Percentiles rank a stretch among this genome's conserved stretches.
Conservation (phyloP, 1,140 invertebrate genomes). For the Nixonia krombeini region DNA sequence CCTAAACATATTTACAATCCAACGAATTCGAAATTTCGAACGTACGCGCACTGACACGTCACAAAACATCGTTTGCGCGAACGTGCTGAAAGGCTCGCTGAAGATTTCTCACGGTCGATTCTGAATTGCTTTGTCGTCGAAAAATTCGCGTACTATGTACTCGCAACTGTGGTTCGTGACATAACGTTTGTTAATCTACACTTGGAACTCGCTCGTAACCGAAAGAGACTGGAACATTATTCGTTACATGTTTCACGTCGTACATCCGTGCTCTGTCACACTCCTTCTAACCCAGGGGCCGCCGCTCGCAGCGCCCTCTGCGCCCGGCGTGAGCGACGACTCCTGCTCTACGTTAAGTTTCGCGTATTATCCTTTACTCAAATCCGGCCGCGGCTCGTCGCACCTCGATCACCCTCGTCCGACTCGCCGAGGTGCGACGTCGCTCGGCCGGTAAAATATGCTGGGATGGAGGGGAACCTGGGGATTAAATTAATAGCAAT, state of each 20-base stretch:
- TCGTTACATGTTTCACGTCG: constrained; percentile 49
- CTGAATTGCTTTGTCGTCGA: constrained; percentile 31
- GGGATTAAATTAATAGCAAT: constrained; percentile 59
- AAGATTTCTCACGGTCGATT: constrained; percentile 42
- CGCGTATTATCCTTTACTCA: not conserved
- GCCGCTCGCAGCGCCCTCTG: not conserved
- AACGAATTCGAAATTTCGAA: constrained; percentile 47
- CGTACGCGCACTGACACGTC: constrained; percentile 28
- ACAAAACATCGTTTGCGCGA: constrained; percentile 34
- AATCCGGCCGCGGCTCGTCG: constrained; percentile 1
- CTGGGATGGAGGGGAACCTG: constrained; percentile 20
- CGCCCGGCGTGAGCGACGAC: not conserved
- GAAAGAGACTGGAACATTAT: constrained; percentile 65
- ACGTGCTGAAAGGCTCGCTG: constrained; percentile 43
- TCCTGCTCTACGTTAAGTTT: not conserved
- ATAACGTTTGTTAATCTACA: constrained; percentile 57
- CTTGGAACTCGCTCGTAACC: constrained; percentile 70
- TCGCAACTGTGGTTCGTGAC: constrained; percentile 37
- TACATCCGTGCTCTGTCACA: constrained; percentile 44
- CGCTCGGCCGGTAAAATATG: constrained; percentile 24
- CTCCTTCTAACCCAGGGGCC: constrained; percentile 6
- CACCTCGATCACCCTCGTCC: constrained; percentile 12
- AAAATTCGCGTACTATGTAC: constrained; percentile 40
- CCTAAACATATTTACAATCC: constrained; percentile 46
- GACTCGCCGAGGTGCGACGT: too few relatives aligned